phyloP scores from a whole-genome alignment of 2,797 vertebrate genomes.

The Diplodus puntazzo region DNA sequence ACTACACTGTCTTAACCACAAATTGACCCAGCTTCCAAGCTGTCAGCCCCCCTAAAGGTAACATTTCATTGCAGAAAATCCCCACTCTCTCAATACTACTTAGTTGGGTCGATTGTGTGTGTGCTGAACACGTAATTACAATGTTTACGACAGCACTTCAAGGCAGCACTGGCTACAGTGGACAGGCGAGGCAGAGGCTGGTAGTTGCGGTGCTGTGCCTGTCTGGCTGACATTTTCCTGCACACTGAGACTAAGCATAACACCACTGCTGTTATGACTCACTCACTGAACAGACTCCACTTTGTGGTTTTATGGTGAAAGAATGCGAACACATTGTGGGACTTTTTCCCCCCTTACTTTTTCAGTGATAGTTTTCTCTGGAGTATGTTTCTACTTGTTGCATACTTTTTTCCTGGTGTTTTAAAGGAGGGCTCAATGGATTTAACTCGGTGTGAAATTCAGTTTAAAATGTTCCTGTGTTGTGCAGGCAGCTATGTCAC shows the following conservation, averaged over 20 bases:
- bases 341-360: conserved; percentile 46
- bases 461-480: background rate
- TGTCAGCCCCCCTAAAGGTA: conserved; percentile 66
- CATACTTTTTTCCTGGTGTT: conserved; percentile 18
- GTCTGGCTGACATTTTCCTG: conserved; percentile 83
- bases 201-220: conserved; percentile 75
- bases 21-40: conserved; percentile 55
- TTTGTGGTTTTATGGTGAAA: conserved; percentile 85
- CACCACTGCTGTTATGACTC: conserved; percentile 84
- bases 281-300: conserved; percentile 82
- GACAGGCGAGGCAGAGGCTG: conserved; percentile 68
- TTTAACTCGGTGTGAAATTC: conserved; percentile 22
- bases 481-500: conserved; percentile 1
- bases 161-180: conserved; percentile 71
- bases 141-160: conserved; percentile 77
- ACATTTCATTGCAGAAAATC: conserved; percentile 73
- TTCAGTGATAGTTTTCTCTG: conserved; percentile 50
- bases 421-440: conserved; percentile 20
- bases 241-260: conserved; percentile 83
- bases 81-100: conserved; percentile 60
- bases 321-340: conserved; percentile 78
- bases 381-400: conserved; percentile 57
- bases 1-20: conserved; percentile 53
- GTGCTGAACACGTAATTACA: conserved; percentile 78
- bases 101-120: conserved; percentile 65